Base-by-base conservation (phyloP, 2,797 vertebrate species). In the Danio aesculapii region DNA sequence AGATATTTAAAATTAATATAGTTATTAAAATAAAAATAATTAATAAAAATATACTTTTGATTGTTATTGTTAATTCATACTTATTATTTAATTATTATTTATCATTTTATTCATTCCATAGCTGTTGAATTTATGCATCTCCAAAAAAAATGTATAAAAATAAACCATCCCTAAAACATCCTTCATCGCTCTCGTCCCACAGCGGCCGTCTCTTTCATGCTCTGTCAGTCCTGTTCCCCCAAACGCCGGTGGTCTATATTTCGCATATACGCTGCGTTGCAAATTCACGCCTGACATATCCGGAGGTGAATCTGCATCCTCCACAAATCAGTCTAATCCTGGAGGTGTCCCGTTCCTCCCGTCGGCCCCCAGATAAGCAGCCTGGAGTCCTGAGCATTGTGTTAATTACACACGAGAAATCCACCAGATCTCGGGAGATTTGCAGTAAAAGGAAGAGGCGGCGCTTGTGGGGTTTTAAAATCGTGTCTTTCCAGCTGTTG, bases 251-350 rank as follows among this genome's bases (percentile, higher is more conserved):
- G 68, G 69, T 50, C 78, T 57, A 50, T 41, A 12, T 64, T 30
- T 47, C 61, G 53, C 70, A 74, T 75, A n/a, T 16, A 59, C 30
- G 14, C 5, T 50, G 69, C 73, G 19, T 75, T 46, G 30, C 21
- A 63, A 59, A 21, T 52, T 50, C 72, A 72, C 66, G 53, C 58
- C 52, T 70, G 71, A 30, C 50, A 16, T 69, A 61, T 53, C 61
- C 73, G 17, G 67, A 67, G 72, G 5, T 61, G 39, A 52, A 69
- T 53, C 53, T 75, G 47, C 75, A 72, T 70, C 73, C 83, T 77
- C 30, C 68, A 79, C 76, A 75, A 75, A 83, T 83, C 76, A 79
- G 44, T 57, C 55, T 79, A 79, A 83, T 74, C 70, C 61, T 64
- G 13, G 50, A 14, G 59, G 68, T 2, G 6, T 72, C 59, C n/a